Conservation (phyloP, 2,797 vertebrate species). For the Ataeniobius toweri region DNA sequence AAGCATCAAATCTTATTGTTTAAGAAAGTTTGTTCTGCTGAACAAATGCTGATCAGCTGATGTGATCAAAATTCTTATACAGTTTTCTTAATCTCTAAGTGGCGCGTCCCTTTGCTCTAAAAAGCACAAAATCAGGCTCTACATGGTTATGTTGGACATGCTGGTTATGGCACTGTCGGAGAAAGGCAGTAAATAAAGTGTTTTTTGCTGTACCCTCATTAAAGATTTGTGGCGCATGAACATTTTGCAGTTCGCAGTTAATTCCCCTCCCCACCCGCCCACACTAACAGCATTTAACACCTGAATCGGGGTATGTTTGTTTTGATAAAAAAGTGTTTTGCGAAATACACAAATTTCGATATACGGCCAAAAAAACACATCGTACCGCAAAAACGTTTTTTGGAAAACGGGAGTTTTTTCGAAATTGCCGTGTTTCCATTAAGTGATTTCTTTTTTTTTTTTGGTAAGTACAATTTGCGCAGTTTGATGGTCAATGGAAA, state of each 20-base stretch:
- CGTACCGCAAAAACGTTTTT: no score
- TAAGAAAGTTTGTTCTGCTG: not conserved
- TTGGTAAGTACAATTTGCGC: no score
- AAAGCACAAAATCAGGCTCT: not conserved
- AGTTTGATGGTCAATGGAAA: no score
- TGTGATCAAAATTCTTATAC: constrained; percentile 1
- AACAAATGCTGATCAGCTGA: not conserved
- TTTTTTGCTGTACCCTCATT: not conserved
- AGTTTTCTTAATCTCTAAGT: not conserved
- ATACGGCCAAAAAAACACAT: no score
- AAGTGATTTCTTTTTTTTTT: no score
- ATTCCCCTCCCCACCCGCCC: no score
- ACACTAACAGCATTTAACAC: no score
- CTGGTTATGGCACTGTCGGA: not conserved
- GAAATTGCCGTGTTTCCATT: no score
- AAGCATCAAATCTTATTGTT: not conserved
- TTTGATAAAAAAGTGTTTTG: no score
- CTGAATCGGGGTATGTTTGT: no score
- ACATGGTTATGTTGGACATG: not conserved
- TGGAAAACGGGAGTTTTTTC: no score
- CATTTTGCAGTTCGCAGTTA: not conserved
- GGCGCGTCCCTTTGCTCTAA: not conserved
- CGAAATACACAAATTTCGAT: no score
- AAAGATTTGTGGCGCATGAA: not conserved
- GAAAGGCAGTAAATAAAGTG: not conserved